phyloP scores from a whole-genome alignment of 2,888 invertebrate genomes.

The Hyposoter didymator region DNA sequence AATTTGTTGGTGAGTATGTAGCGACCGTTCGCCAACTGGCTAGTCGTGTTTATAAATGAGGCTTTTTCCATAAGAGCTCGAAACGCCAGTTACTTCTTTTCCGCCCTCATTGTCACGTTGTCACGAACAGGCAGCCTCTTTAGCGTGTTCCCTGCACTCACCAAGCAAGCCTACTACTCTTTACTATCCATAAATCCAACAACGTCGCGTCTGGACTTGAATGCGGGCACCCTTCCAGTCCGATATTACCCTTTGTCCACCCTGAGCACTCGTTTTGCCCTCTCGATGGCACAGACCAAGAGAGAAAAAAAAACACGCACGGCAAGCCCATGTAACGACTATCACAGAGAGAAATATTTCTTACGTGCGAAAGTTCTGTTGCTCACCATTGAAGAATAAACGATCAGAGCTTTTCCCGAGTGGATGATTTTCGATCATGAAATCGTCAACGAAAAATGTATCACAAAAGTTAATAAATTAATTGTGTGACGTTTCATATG shows the following conservation, averaged over 20 bases:
- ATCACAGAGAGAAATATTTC: slow-evolving; percentile 49
- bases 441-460: neutral
- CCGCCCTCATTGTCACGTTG: slow-evolving; percentile 80
- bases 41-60: slow-evolving; percentile 79
- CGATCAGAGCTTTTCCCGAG: slow-evolving; percentile 24
- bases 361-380: slow-evolving; percentile 34
- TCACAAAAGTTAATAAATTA: slow-evolving; percentile 26
- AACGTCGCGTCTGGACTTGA: slow-evolving; percentile 78
- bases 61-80: slow-evolving; percentile 79
- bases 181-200: slow-evolving; percentile 82
- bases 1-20: slow-evolving; percentile 61
- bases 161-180: slow-evolving; percentile 73
- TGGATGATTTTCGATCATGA: neutral
- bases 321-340: slow-evolving; percentile 38
- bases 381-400: slow-evolving; percentile 42
- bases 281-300: slow-evolving; percentile 33
- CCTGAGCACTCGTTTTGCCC: slow-evolving; percentile 34
- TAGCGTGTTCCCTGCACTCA: slow-evolving; percentile 62
- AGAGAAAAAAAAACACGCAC: slow-evolving; percentile 57
- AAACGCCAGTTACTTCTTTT: slow-evolving; percentile 78
- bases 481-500: neutral
- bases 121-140: slow-evolving; percentile 76
- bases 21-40: neutral
- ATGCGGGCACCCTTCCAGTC: slow-evolving; percentile 74
- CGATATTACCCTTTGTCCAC: slow-evolving; percentile 78